Evolutionary conservation across 2,113 vertebrate genomes (phyloP).

Genomic region (Oncorhynchus tshawytscha): DNA sequence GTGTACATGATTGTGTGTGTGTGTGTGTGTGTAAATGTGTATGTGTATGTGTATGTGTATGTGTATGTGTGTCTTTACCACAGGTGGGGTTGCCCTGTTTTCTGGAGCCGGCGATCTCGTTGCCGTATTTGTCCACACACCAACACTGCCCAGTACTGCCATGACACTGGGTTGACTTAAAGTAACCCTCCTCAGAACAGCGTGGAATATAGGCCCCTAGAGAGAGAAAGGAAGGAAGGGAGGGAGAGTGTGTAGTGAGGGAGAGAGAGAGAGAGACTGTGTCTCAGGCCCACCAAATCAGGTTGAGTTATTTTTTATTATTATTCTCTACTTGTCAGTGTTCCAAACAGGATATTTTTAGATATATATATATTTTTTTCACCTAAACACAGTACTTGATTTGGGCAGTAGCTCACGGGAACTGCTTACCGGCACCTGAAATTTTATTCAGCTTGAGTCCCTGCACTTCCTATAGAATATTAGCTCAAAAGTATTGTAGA

Average conservation of each 20-base stretch:
- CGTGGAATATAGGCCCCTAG: slow-evolving; percentile 88
- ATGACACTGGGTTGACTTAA: slow-evolving; percentile 92
- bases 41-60: background rate
- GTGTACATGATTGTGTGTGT: background rate
- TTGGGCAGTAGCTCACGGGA: too few relatives aligned
- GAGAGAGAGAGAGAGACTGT: background rate
- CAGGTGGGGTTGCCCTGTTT: slow-evolving; percentile 90
- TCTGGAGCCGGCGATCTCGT: slow-evolving; percentile 92
- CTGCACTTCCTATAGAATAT: too few relatives aligned
- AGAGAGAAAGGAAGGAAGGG: background rate
- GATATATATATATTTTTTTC: too few relatives aligned
- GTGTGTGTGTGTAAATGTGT: background rate
- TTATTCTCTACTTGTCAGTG: too few relatives aligned
- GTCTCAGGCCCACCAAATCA: too few relatives aligned
- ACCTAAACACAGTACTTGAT: too few relatives aligned
- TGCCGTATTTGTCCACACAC: slow-evolving; percentile 97
- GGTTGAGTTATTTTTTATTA: too few relatives aligned
- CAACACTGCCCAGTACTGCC: slow-evolving; percentile 92
- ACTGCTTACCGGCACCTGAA: too few relatives aligned
- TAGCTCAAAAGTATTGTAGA: too few relatives aligned
- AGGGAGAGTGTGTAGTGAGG: background rate
- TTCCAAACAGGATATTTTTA: too few relatives aligned
- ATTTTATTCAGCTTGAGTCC: too few relatives aligned
- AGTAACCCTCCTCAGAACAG: slow-evolving; percentile 93
- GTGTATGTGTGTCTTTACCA: slow-evolving; percentile 72